A percentile compares a stretch with the other conserved stretches of the same genome.
Conservation (phyloP, 1,140 invertebrate genomes). For the Periplaneta americana region DNA sequence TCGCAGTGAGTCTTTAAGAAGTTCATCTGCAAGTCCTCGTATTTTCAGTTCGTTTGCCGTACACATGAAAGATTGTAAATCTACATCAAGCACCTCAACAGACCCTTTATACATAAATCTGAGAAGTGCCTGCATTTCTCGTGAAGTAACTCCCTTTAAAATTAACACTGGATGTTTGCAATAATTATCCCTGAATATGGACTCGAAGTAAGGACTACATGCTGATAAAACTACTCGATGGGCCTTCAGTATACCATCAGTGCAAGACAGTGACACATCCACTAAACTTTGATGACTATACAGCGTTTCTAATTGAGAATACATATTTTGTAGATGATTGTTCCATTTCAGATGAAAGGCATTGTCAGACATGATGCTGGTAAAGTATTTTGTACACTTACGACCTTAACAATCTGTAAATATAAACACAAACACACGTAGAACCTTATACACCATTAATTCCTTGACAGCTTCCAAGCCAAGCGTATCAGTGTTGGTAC, state of each 20-base stretch:
- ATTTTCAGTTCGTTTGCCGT: constrained; percentile 60
- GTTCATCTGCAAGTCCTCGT: constrained; percentile 40
- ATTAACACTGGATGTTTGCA: constrained; percentile 68
- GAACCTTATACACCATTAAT: background rate
- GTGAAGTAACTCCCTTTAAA: constrained; percentile 58
- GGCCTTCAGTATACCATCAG: constrained; percentile 57
- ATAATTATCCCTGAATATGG: constrained; percentile 57
- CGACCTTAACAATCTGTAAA: background rate
- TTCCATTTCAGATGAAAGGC: constrained; percentile 69
- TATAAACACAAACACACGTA: background rate
- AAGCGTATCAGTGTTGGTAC: background rate
- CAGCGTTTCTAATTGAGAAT: constrained; percentile 61
- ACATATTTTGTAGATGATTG: constrained; percentile 66
- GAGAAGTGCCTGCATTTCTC: constrained; percentile 61
- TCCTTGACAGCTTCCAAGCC: background rate
- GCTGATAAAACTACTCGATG: constrained; percentile 60
- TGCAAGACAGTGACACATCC: constrained; percentile 46
- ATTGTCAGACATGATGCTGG: constrained; percentile 48
- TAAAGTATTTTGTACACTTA: background rate
- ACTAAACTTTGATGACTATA: constrained; percentile 59
- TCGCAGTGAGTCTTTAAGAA: background rate
- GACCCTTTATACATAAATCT: constrained; percentile 70
- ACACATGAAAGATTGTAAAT: constrained; percentile 57
- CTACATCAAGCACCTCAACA: constrained; percentile 59
- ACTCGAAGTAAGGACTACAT: constrained; percentile 69